phyloP scores from a whole-genome alignment of 1,140 invertebrate species.

The Zaprionus camerounensis region DNA sequence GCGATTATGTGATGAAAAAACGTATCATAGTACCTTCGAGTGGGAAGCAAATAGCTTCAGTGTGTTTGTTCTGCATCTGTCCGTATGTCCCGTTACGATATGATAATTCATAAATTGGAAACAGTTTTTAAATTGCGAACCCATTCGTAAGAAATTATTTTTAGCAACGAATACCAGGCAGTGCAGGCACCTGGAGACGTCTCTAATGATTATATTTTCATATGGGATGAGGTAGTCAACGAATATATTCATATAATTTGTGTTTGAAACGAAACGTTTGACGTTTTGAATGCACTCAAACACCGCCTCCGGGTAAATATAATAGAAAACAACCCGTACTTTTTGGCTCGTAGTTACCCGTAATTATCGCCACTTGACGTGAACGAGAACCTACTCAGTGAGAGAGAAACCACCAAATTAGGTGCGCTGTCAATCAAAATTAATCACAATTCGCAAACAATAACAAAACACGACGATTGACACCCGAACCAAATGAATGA shows the following conservation, averaged over 20 bases:
- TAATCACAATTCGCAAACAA: slow-evolving; percentile 33
- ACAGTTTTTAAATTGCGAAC: slow-evolving; percentile 52
- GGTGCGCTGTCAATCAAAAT: slow-evolving; percentile 65
- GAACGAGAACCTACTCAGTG: not conserved
- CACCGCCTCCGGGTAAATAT: slow-evolving; percentile 17
- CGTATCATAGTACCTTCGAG: slow-evolving; percentile 14
- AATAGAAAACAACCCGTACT: slow-evolving; percentile 7
- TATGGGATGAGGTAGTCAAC: slow-evolving; percentile 23
- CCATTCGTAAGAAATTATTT: slow-evolving; percentile 68
- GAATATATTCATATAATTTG: slow-evolving; percentile 6
- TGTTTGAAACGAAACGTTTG: slow-evolving; percentile 32
- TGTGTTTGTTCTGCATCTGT: not conserved
- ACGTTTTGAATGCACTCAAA: slow-evolving; percentile 62
- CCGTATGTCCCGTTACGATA: slow-evolving; percentile 61
- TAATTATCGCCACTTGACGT: slow-evolving; percentile 60
- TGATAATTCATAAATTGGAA: slow-evolving; percentile 75
- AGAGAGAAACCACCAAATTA: slow-evolving; percentile 49
- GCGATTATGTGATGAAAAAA: not conserved
- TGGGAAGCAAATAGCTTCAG: slow-evolving; percentile 30
- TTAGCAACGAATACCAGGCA: slow-evolving; percentile 43
- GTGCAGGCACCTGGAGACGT: slow-evolving; percentile 34
- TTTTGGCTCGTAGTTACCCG: slow-evolving; percentile 62
- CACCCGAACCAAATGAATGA: slow-evolving; percentile 23
- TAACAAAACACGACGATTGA: slow-evolving; percentile 36
- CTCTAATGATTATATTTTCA: slow-evolving; percentile 17